Conservation (phyloP, 2,113 vertebrate genomes). For the Cochlearius cochlearius region DNA sequence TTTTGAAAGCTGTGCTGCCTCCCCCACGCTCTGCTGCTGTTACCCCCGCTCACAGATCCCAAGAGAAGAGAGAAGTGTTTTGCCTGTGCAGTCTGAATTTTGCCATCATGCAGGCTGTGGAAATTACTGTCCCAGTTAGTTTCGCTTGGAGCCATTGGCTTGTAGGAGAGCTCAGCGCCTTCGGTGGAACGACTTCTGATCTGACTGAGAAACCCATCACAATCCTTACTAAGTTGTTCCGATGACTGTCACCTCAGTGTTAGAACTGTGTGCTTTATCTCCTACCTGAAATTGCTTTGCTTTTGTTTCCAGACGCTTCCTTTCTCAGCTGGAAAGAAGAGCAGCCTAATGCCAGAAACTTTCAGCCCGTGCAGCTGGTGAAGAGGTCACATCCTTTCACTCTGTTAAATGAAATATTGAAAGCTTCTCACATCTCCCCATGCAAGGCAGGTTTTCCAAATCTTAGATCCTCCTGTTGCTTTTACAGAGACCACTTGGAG, state of each 20-base stretch:
- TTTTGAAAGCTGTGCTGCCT: background rate
- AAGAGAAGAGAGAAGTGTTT: fast-evolving
- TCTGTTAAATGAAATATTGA: background rate
- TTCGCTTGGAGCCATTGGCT: background rate
- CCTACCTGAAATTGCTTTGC: background rate
- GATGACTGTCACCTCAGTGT: fast-evolving
- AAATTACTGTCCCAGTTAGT: fast-evolving
- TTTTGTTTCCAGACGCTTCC: background rate
- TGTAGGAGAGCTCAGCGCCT: background rate
- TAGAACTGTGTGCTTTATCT: background rate
- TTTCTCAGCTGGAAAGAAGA: background rate
- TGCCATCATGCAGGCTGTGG: background rate
- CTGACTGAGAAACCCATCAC: background rate
- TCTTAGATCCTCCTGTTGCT: background rate
- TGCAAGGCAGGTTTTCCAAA: background rate
- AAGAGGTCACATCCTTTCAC: background rate
- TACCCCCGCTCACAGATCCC: fast-evolving
- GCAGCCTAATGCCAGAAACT: background rate
- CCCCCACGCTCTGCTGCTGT: fast-evolving
- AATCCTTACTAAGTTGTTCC: fast-evolving
- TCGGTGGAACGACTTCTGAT: background rate
- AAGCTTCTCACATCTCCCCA: background rate
- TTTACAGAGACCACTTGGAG: background rate
- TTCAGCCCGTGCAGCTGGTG: background rate
- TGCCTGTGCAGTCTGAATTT: fast-evolving